phyloP scores from a whole-genome alignment of 2,888 invertebrate species.

The Liopterus haemorrhoidalis region DNA sequence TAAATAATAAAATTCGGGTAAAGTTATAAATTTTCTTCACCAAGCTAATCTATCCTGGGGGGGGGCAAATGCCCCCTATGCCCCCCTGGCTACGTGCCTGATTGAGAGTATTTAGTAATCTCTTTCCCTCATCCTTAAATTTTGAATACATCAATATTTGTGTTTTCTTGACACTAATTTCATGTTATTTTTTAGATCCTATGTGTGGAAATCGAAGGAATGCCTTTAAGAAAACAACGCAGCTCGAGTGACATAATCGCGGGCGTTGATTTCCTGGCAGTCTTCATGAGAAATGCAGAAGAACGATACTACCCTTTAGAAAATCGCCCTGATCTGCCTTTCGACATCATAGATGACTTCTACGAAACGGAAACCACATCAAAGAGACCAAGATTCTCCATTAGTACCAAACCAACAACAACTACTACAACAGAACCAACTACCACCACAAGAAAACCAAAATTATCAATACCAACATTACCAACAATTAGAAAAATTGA shows the following conservation, averaged over 20 bases:
- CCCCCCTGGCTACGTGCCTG: too few relatives aligned
- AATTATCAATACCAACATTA: constrained; percentile 21
- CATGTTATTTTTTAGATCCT: constrained; percentile 39
- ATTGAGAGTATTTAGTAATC: too few relatives aligned
- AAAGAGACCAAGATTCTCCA: constrained; percentile 3
- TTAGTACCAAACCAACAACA: constrained; percentile 21
- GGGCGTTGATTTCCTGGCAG: constrained; percentile 47
- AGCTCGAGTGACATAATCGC: constrained; percentile 44
- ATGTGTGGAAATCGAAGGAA: constrained; percentile 41
- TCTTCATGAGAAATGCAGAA: constrained; percentile 41
- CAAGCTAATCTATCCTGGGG: too few relatives aligned
- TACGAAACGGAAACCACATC: too few relatives aligned
- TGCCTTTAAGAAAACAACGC: constrained; percentile 43
- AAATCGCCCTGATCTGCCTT: constrained; percentile 31
- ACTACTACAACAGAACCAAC: constrained; percentile 26
- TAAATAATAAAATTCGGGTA: too few relatives aligned
- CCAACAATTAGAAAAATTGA: constrained; percentile 14
- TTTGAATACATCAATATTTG: too few relatives aligned
- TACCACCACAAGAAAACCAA: constrained; percentile 21
- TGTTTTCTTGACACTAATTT: too few relatives aligned
- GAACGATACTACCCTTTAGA: constrained; percentile 23
- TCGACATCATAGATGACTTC: too few relatives aligned
- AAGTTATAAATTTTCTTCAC: too few relatives aligned
- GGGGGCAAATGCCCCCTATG: too few relatives aligned
- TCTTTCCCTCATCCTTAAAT: too few relatives aligned